Percentiles rank a stretch among this genome's conserved stretches.
Evolutionary conservation across 1,140 invertebrate species (phyloP).

Genomic region (Cydia splendana): DNA sequence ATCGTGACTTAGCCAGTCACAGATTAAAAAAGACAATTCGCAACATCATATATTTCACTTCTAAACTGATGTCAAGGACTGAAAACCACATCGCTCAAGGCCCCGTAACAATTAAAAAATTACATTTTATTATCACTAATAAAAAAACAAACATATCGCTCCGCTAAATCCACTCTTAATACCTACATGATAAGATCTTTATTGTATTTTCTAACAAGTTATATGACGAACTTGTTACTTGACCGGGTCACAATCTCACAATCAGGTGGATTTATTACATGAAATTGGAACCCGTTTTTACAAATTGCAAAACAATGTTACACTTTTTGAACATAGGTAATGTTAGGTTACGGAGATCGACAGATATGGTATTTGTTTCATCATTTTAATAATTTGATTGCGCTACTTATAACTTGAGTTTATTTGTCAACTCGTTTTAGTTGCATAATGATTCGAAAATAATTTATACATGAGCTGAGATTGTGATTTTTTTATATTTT

Average conservation of each 20-base stretch:
- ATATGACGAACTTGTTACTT: background rate
- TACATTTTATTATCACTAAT: background rate
- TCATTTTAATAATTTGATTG: background rate
- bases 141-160: background rate
- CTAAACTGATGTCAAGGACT: background rate
- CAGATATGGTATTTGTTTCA: background rate
- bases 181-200: background rate
- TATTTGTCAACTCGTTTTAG: too few relatives aligned
- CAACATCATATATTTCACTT: background rate
- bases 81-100: background rate
- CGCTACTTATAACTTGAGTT: background rate
- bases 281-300: constrained; percentile 13
- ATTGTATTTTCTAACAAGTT: background rate
- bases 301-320: constrained; percentile 3
- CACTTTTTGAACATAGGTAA: background rate
- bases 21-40: too few relatives aligned
- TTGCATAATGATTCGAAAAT: too few relatives aligned
- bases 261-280: constrained; percentile 5
- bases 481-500: too few relatives aligned
- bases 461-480: too few relatives aligned
- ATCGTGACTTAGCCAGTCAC: too few relatives aligned
- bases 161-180: background rate
- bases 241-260: background rate
- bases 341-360: background rate
- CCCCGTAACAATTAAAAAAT: background rate